phyloP scores from a whole-genome alignment of 1,140 invertebrate genomes.

The Drosophila nigromelanica region DNA sequence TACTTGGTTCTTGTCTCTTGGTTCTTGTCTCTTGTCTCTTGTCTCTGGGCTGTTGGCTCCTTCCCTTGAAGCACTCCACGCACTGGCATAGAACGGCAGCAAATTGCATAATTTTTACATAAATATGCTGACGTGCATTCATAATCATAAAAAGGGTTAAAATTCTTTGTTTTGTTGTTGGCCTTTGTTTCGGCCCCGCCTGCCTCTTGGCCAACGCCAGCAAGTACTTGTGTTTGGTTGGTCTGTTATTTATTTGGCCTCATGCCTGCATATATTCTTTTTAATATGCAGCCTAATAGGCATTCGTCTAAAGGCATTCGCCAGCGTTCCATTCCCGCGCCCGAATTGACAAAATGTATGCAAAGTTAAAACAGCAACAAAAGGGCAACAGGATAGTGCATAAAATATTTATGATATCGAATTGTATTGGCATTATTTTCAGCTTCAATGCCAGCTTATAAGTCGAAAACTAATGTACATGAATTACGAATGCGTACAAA shows the following conservation, averaged over 20 bases:
- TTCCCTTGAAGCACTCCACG: slow-evolving; percentile 51
- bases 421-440: slow-evolving; percentile 79
- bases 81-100: slow-evolving; percentile 63
- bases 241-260: slow-evolving; percentile 75
- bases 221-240: slow-evolving; percentile 24
- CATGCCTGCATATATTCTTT: slow-evolving; percentile 46
- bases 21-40: slow-evolving; percentile 23
- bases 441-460: slow-evolving; percentile 71
- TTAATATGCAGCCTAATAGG: slow-evolving; percentile 82
- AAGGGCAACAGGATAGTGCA: slow-evolving; percentile 52
- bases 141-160: slow-evolving; percentile 81
- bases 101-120: slow-evolving; percentile 83
- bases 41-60: slow-evolving; percentile 5
- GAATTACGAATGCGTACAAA: slow-evolving; percentile 46
- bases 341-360: slow-evolving; percentile 76
- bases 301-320: slow-evolving; percentile 39
- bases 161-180: slow-evolving; percentile 51
- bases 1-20: slow-evolving; percentile 7
- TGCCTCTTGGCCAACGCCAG: neutral
- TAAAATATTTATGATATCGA: slow-evolving; percentile 80
- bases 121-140: slow-evolving; percentile 82
- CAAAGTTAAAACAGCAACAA: slow-evolving; percentile 61
- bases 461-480: slow-evolving; percentile 26
- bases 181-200: slow-evolving; percentile 36
- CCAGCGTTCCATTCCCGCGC: slow-evolving; percentile 9